These are phyloP conservation scores for Pocillopora grandis DNA, from an alignment of 92 coral and sea anemone species.

Conservation along the genomic window DNA sequence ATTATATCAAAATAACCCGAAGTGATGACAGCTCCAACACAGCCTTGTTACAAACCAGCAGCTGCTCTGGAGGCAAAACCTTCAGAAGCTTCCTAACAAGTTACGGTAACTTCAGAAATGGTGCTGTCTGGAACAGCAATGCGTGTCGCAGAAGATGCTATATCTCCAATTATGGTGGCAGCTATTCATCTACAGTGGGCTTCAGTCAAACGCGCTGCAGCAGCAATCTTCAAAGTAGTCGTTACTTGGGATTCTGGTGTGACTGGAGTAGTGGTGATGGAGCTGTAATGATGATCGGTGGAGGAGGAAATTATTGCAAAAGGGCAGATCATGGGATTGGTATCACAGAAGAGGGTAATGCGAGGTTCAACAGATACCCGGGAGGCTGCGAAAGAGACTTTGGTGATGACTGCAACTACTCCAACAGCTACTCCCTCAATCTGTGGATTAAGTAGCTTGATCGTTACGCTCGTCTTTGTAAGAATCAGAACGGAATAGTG, in stretches of 20 bases:
- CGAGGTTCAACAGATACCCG: neutral
- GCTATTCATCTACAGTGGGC: constrained; percentile 36
- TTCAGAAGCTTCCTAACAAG: constrained; percentile 56
- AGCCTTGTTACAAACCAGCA: constrained; percentile 46
- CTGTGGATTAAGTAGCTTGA: constrained; percentile 6
- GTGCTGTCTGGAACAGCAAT: constrained; percentile 45
- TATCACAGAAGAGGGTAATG: constrained; percentile 21
- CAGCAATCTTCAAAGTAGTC: constrained; percentile 40
- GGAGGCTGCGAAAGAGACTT: constrained; percentile 24
- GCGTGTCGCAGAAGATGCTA: constrained; percentile 46
- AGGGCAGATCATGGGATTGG: constrained; percentile 65
- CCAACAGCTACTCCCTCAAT: neutral
- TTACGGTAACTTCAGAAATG: constrained; percentile 55
- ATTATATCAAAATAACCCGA: constrained; percentile 62
- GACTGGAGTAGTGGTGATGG: constrained; percentile 40
- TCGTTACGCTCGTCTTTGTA: neutral
- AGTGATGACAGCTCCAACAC: constrained; percentile 62
- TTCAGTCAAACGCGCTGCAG: constrained; percentile 42
- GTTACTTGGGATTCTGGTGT: constrained; percentile 73
- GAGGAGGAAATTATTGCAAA: constrained; percentile 37
- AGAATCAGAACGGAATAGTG: neutral
- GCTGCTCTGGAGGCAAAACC: constrained; percentile 60
- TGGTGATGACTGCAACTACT: neutral
- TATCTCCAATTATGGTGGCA: constrained; percentile 37
- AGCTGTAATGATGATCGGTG: constrained; percentile 52